Base-by-base conservation (phyloP, 2,113 vertebrate species). In the Maccullochella peelii region DNA sequence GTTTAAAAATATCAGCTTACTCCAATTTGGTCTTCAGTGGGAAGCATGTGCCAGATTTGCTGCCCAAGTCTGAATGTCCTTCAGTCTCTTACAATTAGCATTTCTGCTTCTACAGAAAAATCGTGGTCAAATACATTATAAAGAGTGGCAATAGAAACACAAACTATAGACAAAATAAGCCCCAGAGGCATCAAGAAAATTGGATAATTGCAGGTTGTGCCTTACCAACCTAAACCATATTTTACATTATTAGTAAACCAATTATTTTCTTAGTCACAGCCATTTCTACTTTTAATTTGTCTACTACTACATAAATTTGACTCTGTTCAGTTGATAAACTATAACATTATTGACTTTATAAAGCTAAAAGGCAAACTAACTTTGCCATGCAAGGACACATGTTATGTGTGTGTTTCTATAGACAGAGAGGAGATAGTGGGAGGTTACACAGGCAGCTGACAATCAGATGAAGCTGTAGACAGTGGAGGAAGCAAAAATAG, bases 401-500 rank as follows among this genome's bases (percentile, higher is more conserved):
- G 77, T 67, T 55, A 77, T 70, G 71, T 86, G 25, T 77, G 62
- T 70, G 57, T 77, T 74, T 82, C 18, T 82, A 83, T 14, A 72
- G 70, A 83, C 77, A 79, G 62, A 80, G 58, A 80, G 76, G 59
- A 84, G 54, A 83, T 40, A 61, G 73, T 30, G 44, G 50, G 65
- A 79, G 65, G 38, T 82, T 75, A 77, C 6, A 86, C 44, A 84
- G 66, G 82, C 54, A 84, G 61, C 70, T 79, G 83, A 86, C 88
- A 82, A 65, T 73, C 67, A 89, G 27, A 89, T 21, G 23, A 85
- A 74, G 86, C 79, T 75, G 67, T 12, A 80, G 74, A 87, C 66
- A 76, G 83, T 73, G 58, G 47, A 88, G 80, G 84, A 93, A 82
- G 88, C 86, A 86, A 30, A 74, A 67, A 80, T 33, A 65, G 8